Conservation (phyloP, 2,113 vertebrate species). For the Campylorhamphus procurvoides region DNA sequence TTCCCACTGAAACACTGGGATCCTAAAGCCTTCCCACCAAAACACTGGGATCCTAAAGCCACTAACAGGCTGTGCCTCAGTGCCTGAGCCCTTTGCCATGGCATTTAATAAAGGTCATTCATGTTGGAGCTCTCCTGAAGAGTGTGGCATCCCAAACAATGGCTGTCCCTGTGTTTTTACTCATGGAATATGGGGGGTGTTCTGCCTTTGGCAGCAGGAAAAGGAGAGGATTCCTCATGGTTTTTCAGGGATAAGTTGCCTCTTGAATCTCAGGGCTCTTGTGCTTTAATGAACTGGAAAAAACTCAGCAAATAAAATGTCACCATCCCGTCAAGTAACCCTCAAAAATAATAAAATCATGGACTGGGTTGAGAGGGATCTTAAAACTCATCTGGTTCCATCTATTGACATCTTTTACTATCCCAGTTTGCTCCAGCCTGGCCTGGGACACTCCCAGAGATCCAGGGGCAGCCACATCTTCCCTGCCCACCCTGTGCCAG, state of each 20-base stretch:
- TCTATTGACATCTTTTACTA: too few relatives aligned
- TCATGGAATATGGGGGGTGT: neutral
- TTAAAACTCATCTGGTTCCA: too few relatives aligned
- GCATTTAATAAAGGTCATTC: conserved; percentile 58
- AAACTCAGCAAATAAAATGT: too few relatives aligned
- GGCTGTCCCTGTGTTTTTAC: rapidly evolving
- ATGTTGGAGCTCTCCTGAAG: conserved; percentile 22
- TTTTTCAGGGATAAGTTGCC: neutral
- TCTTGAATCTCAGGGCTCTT: neutral
- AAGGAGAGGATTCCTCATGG: neutral
- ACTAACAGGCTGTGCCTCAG: conserved; percentile 53
- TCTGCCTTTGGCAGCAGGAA: neutral
- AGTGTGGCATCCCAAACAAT: neutral
- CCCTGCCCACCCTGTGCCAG: too few relatives aligned
- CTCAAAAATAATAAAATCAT: too few relatives aligned
- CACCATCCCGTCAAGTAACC: too few relatives aligned
- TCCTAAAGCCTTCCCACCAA: conserved; percentile 62
- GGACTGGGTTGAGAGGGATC: too few relatives aligned
- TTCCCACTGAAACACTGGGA: conserved; percentile 18
- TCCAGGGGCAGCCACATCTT: too few relatives aligned
- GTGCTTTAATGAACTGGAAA: neutral
- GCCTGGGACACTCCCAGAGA: too few relatives aligned
- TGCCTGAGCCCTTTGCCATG: conserved; percentile 54
- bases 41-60: conserved; percentile 60
- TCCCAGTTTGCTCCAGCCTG: too few relatives aligned